Percentiles rank a stretch among this genome's conserved stretches.
Conservation (phyloP, 2,797 vertebrate species). For the Crenichthys baileyi region DNA sequence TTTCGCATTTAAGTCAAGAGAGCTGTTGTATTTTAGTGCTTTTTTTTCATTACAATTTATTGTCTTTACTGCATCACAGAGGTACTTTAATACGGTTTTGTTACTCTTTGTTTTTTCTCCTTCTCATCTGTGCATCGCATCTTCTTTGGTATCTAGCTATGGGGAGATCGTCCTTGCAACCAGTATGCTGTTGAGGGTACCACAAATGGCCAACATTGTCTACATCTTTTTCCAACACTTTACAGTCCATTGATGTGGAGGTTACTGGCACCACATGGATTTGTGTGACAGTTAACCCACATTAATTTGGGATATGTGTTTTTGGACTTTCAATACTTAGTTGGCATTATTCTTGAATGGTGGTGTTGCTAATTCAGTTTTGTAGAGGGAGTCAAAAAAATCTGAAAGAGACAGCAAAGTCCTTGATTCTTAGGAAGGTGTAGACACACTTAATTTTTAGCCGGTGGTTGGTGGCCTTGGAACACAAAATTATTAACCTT, state of each 20-base stretch:
- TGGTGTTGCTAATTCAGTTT: not conserved
- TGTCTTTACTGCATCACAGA: not conserved
- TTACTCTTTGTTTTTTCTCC: no score
- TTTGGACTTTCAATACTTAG: not conserved
- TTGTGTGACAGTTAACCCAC: no score
- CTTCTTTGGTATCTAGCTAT: no score
- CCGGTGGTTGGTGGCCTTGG: no score
- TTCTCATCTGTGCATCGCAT: no score
- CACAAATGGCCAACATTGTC: not conserved
- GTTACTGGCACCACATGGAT: no score
- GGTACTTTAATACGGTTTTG: no score
- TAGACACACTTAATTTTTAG: not conserved
- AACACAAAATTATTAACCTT: not conserved
- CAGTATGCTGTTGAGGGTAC: constrained; percentile 2
- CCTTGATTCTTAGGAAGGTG: no score
- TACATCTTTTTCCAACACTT: not conserved
- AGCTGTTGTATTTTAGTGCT: constrained; percentile 13
- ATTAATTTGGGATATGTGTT: no score
- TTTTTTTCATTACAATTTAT: not conserved
- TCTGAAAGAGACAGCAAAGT: no score
- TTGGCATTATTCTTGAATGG: not conserved
- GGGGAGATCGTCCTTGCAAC: no score
- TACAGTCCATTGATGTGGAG: not conserved
- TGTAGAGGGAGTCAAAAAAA: no score
- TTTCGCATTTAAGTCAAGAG: constrained; percentile 16